Evolutionary conservation across 2,113 vertebrate species (phyloP).

Genomic region (Limanda limanda): DNA sequence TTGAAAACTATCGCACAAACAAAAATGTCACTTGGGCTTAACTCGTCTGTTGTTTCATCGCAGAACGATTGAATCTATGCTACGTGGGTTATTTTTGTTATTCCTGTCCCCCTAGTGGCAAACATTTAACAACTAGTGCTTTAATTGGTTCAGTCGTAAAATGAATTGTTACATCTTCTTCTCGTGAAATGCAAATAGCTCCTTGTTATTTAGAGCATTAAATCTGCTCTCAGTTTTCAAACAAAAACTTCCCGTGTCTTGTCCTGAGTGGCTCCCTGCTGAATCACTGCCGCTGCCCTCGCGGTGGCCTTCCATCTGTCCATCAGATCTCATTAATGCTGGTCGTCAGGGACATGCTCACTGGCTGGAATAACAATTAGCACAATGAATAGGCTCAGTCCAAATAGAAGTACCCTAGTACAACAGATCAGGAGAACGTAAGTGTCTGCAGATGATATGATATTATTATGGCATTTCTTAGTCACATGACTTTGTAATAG

Average conservation of each 20-base stretch:
- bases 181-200: background rate
- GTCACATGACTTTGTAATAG: no score
- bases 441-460: slow-evolving; percentile 1
- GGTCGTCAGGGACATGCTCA: slow-evolving; percentile 13
- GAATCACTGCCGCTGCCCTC: slow-evolving; percentile 36
- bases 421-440: background rate
- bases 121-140: background rate
- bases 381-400: background rate
- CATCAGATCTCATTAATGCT: slow-evolving; percentile 63
- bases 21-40: no score
- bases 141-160: background rate
- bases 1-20: no score
- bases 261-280: background rate
- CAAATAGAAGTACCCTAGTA: background rate
- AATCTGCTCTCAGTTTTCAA: background rate
- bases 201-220: background rate
- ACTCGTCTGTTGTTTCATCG: no score
- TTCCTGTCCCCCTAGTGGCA: background rate
- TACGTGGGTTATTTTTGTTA: background rate
- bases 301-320: slow-evolving; percentile 55
- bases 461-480: background rate
- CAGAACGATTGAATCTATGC: no score
- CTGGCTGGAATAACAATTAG: slow-evolving; percentile 40
- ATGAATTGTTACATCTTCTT: background rate
- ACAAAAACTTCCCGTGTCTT: background rate